phyloP scores from a whole-genome alignment of 1,140 invertebrate species.

The Zeugodacus cucurbitae region DNA sequence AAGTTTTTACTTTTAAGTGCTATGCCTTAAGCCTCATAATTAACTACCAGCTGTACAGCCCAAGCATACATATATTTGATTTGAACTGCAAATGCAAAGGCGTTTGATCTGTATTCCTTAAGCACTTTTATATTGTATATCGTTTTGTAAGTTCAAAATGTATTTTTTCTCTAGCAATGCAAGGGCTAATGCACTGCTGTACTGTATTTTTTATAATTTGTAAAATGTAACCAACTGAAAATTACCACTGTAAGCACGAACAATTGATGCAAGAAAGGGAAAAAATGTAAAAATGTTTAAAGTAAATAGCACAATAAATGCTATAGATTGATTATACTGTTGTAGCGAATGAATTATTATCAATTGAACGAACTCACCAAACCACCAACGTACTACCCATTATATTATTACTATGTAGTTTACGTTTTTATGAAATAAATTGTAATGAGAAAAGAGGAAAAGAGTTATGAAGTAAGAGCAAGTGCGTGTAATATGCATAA shows the following conservation, averaged over 20 bases:
- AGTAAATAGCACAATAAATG: not conserved
- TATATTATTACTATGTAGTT: conserved; percentile 2
- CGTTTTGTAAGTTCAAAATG: not conserved
- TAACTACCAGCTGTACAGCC: not conserved
- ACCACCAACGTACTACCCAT: not conserved
- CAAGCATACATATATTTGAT: not conserved
- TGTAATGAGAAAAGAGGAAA: not conserved
- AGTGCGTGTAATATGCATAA: not conserved
- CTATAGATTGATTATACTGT: not conserved
- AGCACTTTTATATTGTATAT: not conserved
- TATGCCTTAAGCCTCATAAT: not conserved
- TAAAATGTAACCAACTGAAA: not conserved
- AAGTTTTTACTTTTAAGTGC: not conserved
- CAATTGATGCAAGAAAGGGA: no score
- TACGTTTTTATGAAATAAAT: not conserved
- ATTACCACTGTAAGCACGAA: no score
- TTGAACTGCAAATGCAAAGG: not conserved
- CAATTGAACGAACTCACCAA: conserved; percentile 18
- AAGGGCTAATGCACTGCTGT: not conserved
- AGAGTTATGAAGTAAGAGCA: not conserved
- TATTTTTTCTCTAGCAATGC: not conserved
- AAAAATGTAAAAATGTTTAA: not conserved
- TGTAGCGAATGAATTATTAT: conserved; percentile 7
- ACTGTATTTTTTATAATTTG: not conserved
- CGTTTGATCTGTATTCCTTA: not conserved